Evolutionary conservation across 2,888 invertebrate genomes (phyloP).

Genomic region (Alcis repandata): DNA sequence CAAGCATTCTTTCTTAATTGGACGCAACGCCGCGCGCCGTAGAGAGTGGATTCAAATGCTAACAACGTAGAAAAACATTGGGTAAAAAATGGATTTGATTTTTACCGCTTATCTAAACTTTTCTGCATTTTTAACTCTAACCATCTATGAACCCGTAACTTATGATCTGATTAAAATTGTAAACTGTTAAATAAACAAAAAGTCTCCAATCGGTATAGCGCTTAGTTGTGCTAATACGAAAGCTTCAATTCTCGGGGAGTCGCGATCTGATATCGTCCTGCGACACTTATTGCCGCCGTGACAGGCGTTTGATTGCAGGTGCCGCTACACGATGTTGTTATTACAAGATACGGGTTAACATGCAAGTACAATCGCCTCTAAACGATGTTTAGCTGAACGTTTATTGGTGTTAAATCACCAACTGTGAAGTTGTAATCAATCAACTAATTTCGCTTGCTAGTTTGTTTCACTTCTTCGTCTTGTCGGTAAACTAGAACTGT

Average conservation of each 20-base stretch:
- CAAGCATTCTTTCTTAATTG: no score
- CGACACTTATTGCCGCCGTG: slow-evolving; percentile 73
- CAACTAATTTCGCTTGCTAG: background rate
- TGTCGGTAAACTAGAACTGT: no score
- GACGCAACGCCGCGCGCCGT: no score
- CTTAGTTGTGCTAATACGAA: slow-evolving; percentile 21
- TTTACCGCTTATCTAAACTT: no score
- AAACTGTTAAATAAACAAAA: background rate
- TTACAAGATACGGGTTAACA: slow-evolving; percentile 57
- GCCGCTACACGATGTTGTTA: slow-evolving; percentile 64
- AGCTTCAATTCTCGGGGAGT: slow-evolving; percentile 38
- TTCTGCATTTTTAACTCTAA: no score
- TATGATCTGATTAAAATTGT: background rate
- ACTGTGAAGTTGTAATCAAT: background rate
- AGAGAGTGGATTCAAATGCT: no score
- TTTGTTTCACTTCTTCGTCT: background rate
- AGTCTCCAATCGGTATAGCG: background rate
- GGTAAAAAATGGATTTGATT: no score
- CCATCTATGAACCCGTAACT: no score
- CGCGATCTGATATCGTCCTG: slow-evolving; percentile 68
- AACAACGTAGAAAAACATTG: no score
- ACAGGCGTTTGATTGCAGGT: slow-evolving; percentile 77
- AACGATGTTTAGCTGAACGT: slow-evolving; percentile 14
- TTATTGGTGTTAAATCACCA: slow-evolving; percentile 11
- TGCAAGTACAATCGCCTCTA: slow-evolving; percentile 35